phyloP scores from a whole-genome alignment of 2,888 invertebrate genomes.

The Noctua pronuba region DNA sequence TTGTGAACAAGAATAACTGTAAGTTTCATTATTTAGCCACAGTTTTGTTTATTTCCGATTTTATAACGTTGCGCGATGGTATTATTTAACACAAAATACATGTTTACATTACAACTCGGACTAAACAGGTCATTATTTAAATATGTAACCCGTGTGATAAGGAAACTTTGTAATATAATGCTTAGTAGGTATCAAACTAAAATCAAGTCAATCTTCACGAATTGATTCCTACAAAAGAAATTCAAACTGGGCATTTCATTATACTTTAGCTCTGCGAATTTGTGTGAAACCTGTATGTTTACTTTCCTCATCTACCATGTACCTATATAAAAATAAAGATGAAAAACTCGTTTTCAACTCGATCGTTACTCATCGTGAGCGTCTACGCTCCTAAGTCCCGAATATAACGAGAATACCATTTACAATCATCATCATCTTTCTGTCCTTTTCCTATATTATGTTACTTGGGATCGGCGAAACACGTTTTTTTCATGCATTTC shows the following conservation, averaged over 20 bases:
- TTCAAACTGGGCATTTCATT: not conserved
- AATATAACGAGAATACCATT: not conserved
- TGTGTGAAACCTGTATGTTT: not conserved
- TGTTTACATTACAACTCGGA: constrained; percentile 17
- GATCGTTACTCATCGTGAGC: not conserved
- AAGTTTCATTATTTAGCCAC: constrained; percentile 70
- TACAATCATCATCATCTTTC: not conserved
- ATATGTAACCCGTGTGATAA: constrained; percentile 36
- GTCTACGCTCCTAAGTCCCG: not conserved
- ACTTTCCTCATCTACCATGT: not conserved
- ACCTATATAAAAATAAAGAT: not conserved
- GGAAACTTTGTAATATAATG: constrained; percentile 15
- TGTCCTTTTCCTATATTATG: not conserved
- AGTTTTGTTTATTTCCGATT: constrained; percentile 13
- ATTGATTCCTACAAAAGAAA: not conserved
- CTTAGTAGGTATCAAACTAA: not conserved
- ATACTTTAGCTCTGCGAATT: not conserved
- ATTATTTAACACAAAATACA: not conserved
- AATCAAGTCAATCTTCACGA: not conserved
- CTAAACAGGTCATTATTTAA: constrained; percentile 32
- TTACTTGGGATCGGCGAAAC: not conserved
- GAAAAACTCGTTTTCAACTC: not conserved
- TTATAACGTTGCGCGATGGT: constrained; percentile 3
- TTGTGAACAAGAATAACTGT: constrained; percentile 84
- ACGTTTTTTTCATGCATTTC: not conserved